These are phyloP conservation scores for Caenorhabditis sp. DNA, from an alignment of 2,888 invertebrate genomes.

Conservation along the genomic window DNA sequence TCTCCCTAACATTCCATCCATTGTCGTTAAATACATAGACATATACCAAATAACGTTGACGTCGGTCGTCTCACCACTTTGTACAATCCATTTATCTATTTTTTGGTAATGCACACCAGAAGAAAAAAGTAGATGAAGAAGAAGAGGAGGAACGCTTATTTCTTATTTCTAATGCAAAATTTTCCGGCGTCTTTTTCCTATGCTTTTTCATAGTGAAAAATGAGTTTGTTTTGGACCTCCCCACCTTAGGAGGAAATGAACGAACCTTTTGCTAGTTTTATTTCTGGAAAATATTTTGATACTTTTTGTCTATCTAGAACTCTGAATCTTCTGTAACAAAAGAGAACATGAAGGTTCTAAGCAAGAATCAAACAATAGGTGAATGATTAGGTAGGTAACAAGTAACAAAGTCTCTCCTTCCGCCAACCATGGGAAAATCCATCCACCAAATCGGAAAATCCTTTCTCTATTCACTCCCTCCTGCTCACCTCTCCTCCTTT, in stretches of 20 bases:
- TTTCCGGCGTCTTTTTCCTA: neutral
- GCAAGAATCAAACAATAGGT: slow-evolving; percentile 28
- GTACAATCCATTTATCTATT: slow-evolving; percentile 54
- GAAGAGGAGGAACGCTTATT: slow-evolving; percentile 57
- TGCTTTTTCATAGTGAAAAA: slow-evolving; percentile 52
- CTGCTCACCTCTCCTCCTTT: too few relatives aligned
- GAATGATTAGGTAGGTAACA: slow-evolving; percentile 49
- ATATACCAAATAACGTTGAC: too few relatives aligned
- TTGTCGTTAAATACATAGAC: too few relatives aligned
- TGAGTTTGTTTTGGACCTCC: slow-evolving; percentile 40
- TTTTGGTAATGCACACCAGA: slow-evolving; percentile 12
- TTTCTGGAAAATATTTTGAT: too few relatives aligned
- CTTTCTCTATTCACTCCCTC: slow-evolving; percentile 16
- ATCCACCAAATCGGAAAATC: slow-evolving; percentile 3
- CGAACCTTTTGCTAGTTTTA: neutral
- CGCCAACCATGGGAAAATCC: slow-evolving; percentile 42
- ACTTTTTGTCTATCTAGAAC: too few relatives aligned
- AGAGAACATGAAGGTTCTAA: slow-evolving; percentile 3
- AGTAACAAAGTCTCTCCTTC: too few relatives aligned
- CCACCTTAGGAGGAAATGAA: neutral
- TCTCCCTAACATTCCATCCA: too few relatives aligned
- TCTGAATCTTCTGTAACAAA: neutral
- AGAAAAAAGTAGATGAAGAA: too few relatives aligned
- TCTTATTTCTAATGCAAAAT: slow-evolving; percentile 57
- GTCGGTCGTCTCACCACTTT: slow-evolving; percentile 46